phyloP scores from a whole-genome alignment of 2,797 vertebrate species.

The Aplochiton taeniatus region DNA sequence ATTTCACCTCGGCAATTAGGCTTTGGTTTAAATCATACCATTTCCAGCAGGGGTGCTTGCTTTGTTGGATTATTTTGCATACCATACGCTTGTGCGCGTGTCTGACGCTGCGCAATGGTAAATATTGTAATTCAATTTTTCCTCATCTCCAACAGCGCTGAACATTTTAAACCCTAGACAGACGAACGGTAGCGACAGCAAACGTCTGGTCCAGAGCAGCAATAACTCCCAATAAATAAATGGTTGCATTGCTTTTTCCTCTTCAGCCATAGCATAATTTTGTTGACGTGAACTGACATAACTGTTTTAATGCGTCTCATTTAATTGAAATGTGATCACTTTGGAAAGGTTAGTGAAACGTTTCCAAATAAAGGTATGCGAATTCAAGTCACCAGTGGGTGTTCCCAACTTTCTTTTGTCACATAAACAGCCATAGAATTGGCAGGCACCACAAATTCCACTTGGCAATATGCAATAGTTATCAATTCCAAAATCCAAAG shows the following conservation, averaged over 20 bases:
- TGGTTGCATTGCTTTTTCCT: slow-evolving; percentile 5
- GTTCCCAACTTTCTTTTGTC: slow-evolving; percentile 57
- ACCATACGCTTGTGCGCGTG: too few species aligned
- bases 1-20: background rate
- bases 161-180: slow-evolving; percentile 28
- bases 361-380: slow-evolving; percentile 46
- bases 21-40: slow-evolving; percentile 7
- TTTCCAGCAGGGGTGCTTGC: too few species aligned
- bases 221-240: slow-evolving; percentile 21
- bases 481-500: slow-evolving; percentile 30
- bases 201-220: slow-evolving; percentile 20
- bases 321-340: slow-evolving; percentile 42
- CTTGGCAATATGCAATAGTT: slow-evolving; percentile 33
- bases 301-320: slow-evolving; percentile 44
- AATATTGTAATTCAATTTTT: slow-evolving; percentile 22
- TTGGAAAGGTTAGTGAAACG: slow-evolving; percentile 48
- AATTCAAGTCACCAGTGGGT: slow-evolving; percentile 58
- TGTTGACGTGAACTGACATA: slow-evolving; percentile 31
- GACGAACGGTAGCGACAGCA: slow-evolving; percentile 16
- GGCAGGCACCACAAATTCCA: slow-evolving; percentile 42
- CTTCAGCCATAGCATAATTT: slow-evolving; percentile 32
- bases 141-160: slow-evolving; percentile 4
- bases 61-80: too few species aligned
- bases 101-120: background rate
- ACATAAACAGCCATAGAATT: slow-evolving; percentile 63